Evolutionary conservation across 2,113 vertebrate genomes (phyloP).

Genomic region (Procavia capensis): DNA sequence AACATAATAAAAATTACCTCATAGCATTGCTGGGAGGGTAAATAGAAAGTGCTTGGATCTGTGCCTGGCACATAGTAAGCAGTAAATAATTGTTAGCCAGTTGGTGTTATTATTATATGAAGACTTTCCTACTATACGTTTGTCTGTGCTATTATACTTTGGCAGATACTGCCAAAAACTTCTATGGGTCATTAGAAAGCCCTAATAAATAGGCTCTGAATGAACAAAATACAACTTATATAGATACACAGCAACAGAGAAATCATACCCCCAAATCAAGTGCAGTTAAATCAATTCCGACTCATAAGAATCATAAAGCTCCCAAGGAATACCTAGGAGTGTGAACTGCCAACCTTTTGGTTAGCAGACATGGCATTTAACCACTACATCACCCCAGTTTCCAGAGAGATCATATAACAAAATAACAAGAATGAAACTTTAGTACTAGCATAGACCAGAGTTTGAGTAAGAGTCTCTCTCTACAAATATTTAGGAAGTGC

Average conservation of each 20-base stretch:
- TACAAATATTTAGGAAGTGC: background rate
- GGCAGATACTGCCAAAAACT: background rate
- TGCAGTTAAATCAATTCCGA: too few species aligned
- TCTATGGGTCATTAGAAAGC: background rate
- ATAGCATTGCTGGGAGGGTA: too few species aligned
- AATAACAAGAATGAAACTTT: slow-evolving; percentile 10
- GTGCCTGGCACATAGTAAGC: too few species aligned
- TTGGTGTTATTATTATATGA: background rate
- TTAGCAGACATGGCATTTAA: too few species aligned
- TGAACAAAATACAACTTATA: background rate
- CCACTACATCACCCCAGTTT: too few species aligned
- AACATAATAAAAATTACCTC: too few species aligned
- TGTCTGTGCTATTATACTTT: background rate
- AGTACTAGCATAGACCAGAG: background rate
- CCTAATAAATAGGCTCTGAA: background rate
- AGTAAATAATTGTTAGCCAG: too few species aligned
- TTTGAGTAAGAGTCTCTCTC: background rate
- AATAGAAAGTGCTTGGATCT: too few species aligned
- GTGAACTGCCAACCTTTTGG: too few species aligned
- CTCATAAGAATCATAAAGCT: too few species aligned
- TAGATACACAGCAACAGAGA: background rate
- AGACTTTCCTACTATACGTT: background rate
- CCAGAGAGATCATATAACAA: background rate
- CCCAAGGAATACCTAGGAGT: too few species aligned
- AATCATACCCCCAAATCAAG: too few species aligned